phyloP scores from a whole-genome alignment of 2,797 vertebrate genomes.

The Pseudomugil tenellus region DNA sequence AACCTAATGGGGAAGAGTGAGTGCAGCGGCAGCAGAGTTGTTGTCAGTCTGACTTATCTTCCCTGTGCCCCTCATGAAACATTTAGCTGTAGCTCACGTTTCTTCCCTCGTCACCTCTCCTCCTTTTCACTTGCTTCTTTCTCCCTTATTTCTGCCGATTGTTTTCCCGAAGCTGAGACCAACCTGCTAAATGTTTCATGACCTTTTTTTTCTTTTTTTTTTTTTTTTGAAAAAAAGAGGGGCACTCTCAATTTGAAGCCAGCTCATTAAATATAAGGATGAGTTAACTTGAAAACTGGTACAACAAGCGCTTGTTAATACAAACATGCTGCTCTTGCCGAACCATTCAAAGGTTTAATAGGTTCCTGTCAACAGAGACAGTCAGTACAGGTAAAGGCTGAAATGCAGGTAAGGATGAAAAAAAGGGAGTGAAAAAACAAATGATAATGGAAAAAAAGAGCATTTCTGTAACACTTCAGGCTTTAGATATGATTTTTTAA shows the following conservation, averaged over 20 bases:
- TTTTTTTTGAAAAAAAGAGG: conserved; percentile 7
- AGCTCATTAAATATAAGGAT: conserved; percentile 68
- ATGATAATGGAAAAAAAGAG: conserved; percentile 2
- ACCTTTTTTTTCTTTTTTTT: conserved; percentile 22
- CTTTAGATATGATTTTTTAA: conserved; percentile 26
- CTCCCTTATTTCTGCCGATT: conserved; percentile 63
- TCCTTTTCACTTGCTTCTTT: conserved; percentile 48
- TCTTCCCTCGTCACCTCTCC: conserved; percentile 55
- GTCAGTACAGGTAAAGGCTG: conserved; percentile 34
- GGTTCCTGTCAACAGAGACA: conserved; percentile 12
- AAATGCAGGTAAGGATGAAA: conserved; percentile 20
- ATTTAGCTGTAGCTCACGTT: conserved; percentile 74
- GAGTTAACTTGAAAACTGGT: conserved; percentile 51
- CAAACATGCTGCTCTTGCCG: conserved; percentile 46
- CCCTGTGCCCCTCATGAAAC: conserved; percentile 77
- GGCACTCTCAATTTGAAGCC: conserved; percentile 47
- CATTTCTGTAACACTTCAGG: conserved; percentile 1
- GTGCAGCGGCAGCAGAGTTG: conserved; percentile 56
- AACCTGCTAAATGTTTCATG: conserved; percentile 78
- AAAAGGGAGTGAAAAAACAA: conserved; percentile 4
- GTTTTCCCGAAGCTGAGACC: conserved; percentile 68
- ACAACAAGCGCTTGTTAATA: conserved; percentile 54
- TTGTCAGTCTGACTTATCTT: conserved; percentile 80
- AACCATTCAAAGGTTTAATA: conserved; percentile 42
- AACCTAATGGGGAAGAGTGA: conserved; percentile 71